Evolutionary conservation across 2,797 vertebrate species (phyloP), one percentile per base, ranked within the genome.

Genomic region (Setipinna tenuifilis): DNA sequence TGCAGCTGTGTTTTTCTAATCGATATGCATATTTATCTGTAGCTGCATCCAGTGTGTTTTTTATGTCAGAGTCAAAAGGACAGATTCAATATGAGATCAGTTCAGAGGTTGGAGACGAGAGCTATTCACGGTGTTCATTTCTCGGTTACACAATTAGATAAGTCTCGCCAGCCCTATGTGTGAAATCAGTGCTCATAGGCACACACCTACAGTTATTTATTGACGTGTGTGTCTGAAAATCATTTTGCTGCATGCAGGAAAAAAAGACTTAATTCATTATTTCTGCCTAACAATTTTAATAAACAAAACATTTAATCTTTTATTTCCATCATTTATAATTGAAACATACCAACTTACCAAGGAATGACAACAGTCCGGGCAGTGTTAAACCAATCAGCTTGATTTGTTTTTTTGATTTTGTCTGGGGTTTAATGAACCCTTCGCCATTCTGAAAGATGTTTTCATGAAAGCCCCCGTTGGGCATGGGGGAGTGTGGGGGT

Each of bases 401-500:
- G 31, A 78, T 78, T 78, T 21, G 31, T 7, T 41, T 71, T 41
- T 2, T 78, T 78, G 31, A 78, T 78, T 78, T 78, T 78, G 35
- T 78, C 31, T 78, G 17, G 31, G 17, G 31, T 41, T 78, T 78
- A 44, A 78, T 78, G 71, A 78, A 78, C 31, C 31, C 68, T 44
- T 35, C 41, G 31, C 71, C 35, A 41, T 44, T 44, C 35, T 41
- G 35, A 78, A 41, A 44, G 31, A 41, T 78, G 71, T 44, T 71
- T 31, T 44, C 31, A 44, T 78, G 71, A 44, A 44, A 19, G 68
- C 12, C 71, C 71, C 71, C 21, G 71, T 78, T 78, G 71, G 50
- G 50, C 9, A 54, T 54, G 14, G 50, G 50, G 14, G 7, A 5
- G 50, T 3, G 50, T 0, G 7, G 50, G 9, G 7, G 50, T 17